Evolutionary conservation across 2,888 invertebrate species (phyloP), one percentile per base, ranked within the genome.

Genomic region (Mystacides longicornis): DNA sequence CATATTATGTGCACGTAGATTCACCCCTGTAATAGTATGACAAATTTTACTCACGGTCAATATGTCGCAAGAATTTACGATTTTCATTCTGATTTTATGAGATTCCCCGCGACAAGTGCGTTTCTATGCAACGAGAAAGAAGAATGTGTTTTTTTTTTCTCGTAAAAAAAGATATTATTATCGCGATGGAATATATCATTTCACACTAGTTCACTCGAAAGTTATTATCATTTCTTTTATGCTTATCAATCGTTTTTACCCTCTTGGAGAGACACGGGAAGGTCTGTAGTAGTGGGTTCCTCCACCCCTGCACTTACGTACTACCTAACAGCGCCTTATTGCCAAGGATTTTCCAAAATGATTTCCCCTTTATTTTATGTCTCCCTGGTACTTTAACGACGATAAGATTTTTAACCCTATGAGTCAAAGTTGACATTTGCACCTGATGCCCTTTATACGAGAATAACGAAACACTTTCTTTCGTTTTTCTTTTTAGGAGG

Each of bases 401-500:
- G 61, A 61, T 61, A 61, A 61, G 59, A 61, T 61, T 61, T 61
- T 61, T 61, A 61, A 59, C 61, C 61, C 61, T 59, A 59, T 59
- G 59, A 61, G 59, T 61, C 61, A 61, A 61, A 59, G 59, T 59
- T 61, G 61, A 61, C 61, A 61, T 61, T 61, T 61, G 57, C 61
- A 61, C 61, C 61, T 61, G 61, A 59, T 61, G 61, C 61, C 61
- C 61, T 61, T 61, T 61, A 54, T 37, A 37, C 37, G 37, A 50
- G 58, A 55, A 54, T 54, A 56, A 23, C 47, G 27, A 54, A 54
- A 43, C 45, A 51, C 50, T 42, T 49, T 52, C 48, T n/a, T n/a
- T n/a, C n/a, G n/a, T n/a, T n/a, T n/a, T n/a, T n/a, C n/a, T n/a
- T 52, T 52, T 56, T 47, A 46, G 53, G 52, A 51, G 58, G 48